These are phyloP conservation scores for Ellobium chinense DNA, from an alignment of 2,888 invertebrate genomes.

Conservation along the genomic window DNA sequence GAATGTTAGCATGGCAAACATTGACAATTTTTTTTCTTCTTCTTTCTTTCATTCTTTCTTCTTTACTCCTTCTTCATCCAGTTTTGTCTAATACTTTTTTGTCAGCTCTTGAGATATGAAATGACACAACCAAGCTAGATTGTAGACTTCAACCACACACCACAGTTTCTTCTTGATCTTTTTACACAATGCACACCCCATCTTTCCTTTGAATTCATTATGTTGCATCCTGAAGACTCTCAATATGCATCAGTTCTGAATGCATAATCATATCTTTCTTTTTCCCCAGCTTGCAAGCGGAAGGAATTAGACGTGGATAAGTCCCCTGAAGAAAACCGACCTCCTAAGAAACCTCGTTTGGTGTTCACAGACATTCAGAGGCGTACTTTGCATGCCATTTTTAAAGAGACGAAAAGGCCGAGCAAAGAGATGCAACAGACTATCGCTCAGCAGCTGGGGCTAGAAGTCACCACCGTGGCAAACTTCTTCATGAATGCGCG, in stretches of 20 bases:
- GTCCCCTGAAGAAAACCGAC: slow-evolving; percentile 78
- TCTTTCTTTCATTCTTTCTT: too few relatives aligned
- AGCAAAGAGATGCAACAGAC: slow-evolving; percentile 99
- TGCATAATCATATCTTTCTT: background rate
- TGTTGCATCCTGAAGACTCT: too few relatives aligned
- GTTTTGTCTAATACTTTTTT: too few relatives aligned
- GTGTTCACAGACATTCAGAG: slow-evolving; percentile 99
- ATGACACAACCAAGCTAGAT: too few relatives aligned
- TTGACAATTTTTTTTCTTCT: too few relatives aligned
- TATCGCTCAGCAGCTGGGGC: slow-evolving; percentile 96
- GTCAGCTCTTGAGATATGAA: too few relatives aligned
- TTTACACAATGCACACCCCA: too few relatives aligned
- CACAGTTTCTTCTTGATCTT: too few relatives aligned
- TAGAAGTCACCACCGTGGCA: slow-evolving; percentile 98
- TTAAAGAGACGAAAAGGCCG: slow-evolving; percentile 99
- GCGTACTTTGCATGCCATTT: slow-evolving; percentile 99
- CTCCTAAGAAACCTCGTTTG: slow-evolving; percentile 99
- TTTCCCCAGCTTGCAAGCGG: slow-evolving; percentile 85
- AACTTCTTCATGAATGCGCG: slow-evolving; percentile 99
- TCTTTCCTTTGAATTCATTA: too few relatives aligned
- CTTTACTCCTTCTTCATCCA: too few relatives aligned
- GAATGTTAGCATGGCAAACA: too few relatives aligned
- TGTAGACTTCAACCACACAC: too few relatives aligned
- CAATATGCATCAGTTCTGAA: background rate
- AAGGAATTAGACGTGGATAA: slow-evolving; percentile 73